Percentiles rank a stretch among this genome's conserved stretches.
These are phyloP conservation scores for Chaetoderma sp. DNA, from an alignment of 2,888 invertebrate species.

Conservation along the genomic window DNA sequence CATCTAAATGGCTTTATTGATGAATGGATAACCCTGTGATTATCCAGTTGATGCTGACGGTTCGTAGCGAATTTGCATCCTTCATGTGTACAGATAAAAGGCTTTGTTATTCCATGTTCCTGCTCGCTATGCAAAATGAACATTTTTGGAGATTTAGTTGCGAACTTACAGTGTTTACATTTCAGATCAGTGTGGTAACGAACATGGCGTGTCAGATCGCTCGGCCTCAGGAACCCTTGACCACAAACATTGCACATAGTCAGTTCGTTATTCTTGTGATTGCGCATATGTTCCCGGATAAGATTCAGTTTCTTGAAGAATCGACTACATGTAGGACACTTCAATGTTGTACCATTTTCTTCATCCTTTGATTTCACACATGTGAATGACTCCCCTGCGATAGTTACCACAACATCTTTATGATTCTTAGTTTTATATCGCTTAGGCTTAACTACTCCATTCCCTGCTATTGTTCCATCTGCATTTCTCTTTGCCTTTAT, in stretches of 20 bases:
- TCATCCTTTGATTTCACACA: too few species aligned
- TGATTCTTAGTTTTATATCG: too few species aligned
- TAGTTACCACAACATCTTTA: too few species aligned
- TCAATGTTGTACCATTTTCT: too few species aligned
- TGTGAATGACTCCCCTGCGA: too few species aligned
- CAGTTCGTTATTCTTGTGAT: not conserved
- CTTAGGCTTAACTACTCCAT: too few species aligned
- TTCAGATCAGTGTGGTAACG: slow-evolving; percentile 38
- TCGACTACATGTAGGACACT: too few species aligned
- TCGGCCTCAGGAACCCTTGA: slow-evolving; percentile 37
- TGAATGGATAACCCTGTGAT: slow-evolving; percentile 47
- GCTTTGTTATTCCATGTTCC: slow-evolving; percentile 39
- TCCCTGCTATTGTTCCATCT: too few species aligned
- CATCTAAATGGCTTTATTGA: slow-evolving; percentile 43
- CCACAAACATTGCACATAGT: slow-evolving; percentile 42
- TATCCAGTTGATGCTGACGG: slow-evolving; percentile 42
- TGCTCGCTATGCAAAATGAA: slow-evolving; percentile 39
- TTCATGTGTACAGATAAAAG: slow-evolving; percentile 43
- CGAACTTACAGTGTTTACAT: slow-evolving; percentile 41
- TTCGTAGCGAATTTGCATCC: slow-evolving; percentile 42
- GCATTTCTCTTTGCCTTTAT: too few species aligned
- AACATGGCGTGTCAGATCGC: slow-evolving; percentile 45
- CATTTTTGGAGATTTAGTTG: slow-evolving; percentile 33
- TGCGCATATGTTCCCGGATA: too few species aligned
- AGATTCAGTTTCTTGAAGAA: too few species aligned